These are phyloP conservation scores for Rhagoletis pomonella DNA, from an alignment of 1,140 invertebrate genomes.

Conservation along the genomic window DNA sequence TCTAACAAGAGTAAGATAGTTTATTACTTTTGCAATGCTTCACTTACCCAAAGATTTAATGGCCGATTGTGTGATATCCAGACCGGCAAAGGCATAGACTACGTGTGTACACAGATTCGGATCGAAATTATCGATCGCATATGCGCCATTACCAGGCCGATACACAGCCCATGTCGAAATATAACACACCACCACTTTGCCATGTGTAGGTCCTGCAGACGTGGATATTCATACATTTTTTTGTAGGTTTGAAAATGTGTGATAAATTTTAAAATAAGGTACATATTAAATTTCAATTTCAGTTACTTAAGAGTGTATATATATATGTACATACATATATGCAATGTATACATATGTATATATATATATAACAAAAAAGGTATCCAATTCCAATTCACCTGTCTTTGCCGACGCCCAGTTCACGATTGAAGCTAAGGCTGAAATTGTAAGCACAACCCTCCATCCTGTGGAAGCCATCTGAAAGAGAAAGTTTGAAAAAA, in stretches of 20 bases:
- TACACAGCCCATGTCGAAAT: conserved; percentile 87
- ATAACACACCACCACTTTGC: conserved; percentile 86
- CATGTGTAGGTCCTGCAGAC: conserved; percentile 75
- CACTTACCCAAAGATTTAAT: conserved; percentile 80
- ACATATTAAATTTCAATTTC: conserved; percentile 28
- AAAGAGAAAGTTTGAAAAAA: conserved; percentile 20
- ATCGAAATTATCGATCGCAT: conserved; percentile 82
- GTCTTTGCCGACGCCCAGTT: conserved; percentile 54
- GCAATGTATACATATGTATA: neutral
- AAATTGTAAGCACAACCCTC: conserved; percentile 52
- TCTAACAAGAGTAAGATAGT: neutral
- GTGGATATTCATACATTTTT: neutral
- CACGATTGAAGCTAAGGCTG: conserved; percentile 38
- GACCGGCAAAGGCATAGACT: conserved; percentile 90
- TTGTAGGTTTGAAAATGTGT: no score
- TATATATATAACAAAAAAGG: neutral
- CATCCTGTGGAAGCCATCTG: conserved; percentile 54
- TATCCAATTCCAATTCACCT: conserved; percentile 47
- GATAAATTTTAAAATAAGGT: neutral
- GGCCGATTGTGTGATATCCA: conserved; percentile 79
- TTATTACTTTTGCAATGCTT: neutral
- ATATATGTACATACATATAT: neutral
- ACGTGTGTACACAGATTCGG: conserved; percentile 90
- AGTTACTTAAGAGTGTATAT: neutral
- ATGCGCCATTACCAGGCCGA: conserved; percentile 79